phyloP scores from a whole-genome alignment of 1,140 invertebrate genomes.

The Pseudoatta argentina region DNA sequence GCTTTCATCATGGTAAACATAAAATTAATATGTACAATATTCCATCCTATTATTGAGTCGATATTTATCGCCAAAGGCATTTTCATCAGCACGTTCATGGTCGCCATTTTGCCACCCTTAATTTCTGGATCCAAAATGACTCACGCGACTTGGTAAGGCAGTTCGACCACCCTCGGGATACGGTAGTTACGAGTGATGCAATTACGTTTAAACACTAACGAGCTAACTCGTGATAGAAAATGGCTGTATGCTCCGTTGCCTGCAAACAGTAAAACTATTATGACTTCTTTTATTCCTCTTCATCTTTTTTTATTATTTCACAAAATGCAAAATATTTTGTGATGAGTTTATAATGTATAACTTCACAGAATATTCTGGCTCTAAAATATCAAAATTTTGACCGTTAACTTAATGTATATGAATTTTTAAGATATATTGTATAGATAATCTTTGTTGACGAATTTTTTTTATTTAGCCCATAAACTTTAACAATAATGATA shows the following conservation, averaged over 20 bases:
- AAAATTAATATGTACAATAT: conserved; percentile 48
- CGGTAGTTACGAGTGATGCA: conserved; percentile 84
- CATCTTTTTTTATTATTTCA: not conserved
- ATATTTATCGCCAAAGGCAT: conserved; percentile 64
- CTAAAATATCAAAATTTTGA: not conserved
- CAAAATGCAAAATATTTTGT: not conserved
- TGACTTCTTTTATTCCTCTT: conserved; percentile 65
- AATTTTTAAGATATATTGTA: not conserved
- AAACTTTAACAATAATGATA: not conserved
- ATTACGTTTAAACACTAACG: conserved; percentile 85
- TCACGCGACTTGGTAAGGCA: conserved; percentile 78
- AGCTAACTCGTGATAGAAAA: conserved; percentile 86
- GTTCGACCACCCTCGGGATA: conserved; percentile 75
- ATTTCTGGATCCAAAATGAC: conserved; percentile 84
- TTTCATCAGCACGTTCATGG: conserved; percentile 60
- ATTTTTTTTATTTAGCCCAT: not conserved
- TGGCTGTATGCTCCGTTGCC: conserved; percentile 85
- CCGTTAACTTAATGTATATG: not conserved
- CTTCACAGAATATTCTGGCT: conserved; percentile 2
- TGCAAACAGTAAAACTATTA: conserved; percentile 85
- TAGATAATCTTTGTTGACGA: not conserved
- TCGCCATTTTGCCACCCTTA: conserved; percentile 83
- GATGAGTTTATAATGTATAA: not conserved
- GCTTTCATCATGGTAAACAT: not conserved
- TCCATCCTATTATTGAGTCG: conserved; percentile 59